Evolutionary conservation across 37 sponge, comb jelly and placozoan species (phyloP).

Genomic region (Crambe crambe): DNA sequence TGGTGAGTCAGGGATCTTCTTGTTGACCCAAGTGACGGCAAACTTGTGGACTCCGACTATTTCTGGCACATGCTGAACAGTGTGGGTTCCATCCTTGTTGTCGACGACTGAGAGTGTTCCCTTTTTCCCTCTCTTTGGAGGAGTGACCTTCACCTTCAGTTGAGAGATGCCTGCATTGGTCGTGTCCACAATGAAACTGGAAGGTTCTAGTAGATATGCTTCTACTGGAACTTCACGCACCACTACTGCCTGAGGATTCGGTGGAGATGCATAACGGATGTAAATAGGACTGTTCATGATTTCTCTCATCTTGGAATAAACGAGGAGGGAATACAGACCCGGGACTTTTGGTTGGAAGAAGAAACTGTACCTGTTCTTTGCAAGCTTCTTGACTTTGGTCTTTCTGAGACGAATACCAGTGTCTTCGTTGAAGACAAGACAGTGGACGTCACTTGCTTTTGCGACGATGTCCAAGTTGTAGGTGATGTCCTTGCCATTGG

Average conservation of each 20-base stretch:
- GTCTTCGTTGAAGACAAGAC: constrained; percentile 35
- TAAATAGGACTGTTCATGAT: constrained; percentile 38
- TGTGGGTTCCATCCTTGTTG: constrained; percentile 44
- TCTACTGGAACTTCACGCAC: constrained; percentile 20
- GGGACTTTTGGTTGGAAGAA: constrained; percentile 40
- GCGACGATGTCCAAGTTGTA: constrained; percentile 30
- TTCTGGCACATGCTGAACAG: constrained; percentile 37
- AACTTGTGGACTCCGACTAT: constrained; percentile 45
- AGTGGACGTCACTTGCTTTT: constrained; percentile 48
- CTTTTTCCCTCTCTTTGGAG: constrained; percentile 24
- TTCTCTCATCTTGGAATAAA: constrained; percentile 13
- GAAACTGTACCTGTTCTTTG: constrained; percentile 28
- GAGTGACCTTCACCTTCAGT: constrained; percentile 20
- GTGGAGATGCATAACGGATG: constrained; percentile 20
- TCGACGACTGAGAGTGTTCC: constrained; percentile 19
- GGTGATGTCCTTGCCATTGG: constrained; percentile 31
- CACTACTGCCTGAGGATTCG: constrained; percentile 23
- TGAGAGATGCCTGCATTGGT: constrained; percentile 68
- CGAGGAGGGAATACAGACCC: constrained; percentile 44
- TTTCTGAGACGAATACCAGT: constrained; percentile 38
- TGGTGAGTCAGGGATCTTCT: constrained; percentile 48
- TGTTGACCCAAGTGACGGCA: constrained; percentile 27
- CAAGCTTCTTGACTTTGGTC: constrained; percentile 49
- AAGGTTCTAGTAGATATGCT: constrained; percentile 30
- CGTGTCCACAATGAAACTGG: constrained; percentile 43